These are phyloP conservation scores for Hydropsyche tenuis DNA, from an alignment of 1,140 invertebrate species.

Conservation along the genomic window DNA sequence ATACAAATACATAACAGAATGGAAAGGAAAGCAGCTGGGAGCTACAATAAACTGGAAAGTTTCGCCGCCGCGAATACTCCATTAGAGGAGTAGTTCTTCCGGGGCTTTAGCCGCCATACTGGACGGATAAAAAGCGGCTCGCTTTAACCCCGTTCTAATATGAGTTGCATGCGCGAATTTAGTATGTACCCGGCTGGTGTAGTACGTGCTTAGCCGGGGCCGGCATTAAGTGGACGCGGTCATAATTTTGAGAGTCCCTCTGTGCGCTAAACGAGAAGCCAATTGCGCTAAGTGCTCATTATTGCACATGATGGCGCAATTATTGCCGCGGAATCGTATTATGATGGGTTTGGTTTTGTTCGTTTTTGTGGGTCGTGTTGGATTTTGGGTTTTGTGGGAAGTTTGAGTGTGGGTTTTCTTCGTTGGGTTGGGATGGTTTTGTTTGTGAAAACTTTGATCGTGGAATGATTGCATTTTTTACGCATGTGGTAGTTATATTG, in stretches of 20 bases:
- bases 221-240: conserved; percentile 39
- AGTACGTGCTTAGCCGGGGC: conserved; percentile 30
- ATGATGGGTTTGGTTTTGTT: not conserved
- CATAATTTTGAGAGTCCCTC: conserved; percentile 40
- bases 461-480: too few relatives aligned
- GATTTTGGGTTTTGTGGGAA: too few relatives aligned
- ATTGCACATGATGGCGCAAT: too few relatives aligned
- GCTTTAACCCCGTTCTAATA: conserved; percentile 40
- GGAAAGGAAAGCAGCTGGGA: too few relatives aligned
- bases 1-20: too few relatives aligned
- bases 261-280: not conserved
- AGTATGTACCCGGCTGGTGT: too few relatives aligned
- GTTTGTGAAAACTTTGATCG: too few relatives aligned
- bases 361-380: not conserved
- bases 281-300: conserved; percentile 16
- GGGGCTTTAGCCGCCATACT: conserved; percentile 7
- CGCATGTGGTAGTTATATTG: too few relatives aligned
- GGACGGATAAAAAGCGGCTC: conserved; percentile 46
- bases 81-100: conserved; percentile 12
- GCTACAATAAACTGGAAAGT: conserved; percentile 10
- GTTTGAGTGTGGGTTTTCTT: too few relatives aligned
- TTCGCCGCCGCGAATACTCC: conserved; percentile 10
- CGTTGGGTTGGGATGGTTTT: too few relatives aligned
- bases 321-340: not conserved
- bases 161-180: conserved; percentile 35